phyloP scores from a whole-genome alignment of 2,888 invertebrate genomes.

The Rapana venosa region DNA sequence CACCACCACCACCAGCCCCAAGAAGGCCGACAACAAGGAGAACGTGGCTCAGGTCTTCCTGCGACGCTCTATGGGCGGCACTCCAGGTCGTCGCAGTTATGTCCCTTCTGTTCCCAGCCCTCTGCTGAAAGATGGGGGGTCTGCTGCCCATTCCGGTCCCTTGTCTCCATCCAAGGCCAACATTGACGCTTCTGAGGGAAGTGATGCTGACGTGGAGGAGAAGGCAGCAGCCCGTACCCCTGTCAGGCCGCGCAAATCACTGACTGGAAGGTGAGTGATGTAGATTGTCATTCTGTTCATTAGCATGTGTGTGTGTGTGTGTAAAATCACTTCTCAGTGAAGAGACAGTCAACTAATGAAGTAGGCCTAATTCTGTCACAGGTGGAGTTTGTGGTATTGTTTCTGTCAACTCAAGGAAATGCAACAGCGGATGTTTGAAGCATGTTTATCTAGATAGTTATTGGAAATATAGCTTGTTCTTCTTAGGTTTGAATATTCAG shows the following conservation, averaged over 20 bases:
- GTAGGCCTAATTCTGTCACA: too few relatives aligned
- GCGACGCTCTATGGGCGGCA: background rate
- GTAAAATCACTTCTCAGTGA: too few relatives aligned
- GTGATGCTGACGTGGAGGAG: background rate
- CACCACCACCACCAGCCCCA: background rate
- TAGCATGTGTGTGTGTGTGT: too few relatives aligned
- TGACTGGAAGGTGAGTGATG: background rate
- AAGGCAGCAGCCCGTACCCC: background rate
- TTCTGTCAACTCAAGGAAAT: too few relatives aligned
- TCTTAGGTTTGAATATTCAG: too few relatives aligned
- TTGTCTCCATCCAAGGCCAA: background rate
- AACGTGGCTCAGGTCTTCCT: slow-evolving; percentile 32
- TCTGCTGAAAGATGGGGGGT: slow-evolving; percentile 60
- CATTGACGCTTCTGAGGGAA: background rate
- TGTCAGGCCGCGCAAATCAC: background rate
- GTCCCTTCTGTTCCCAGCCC: slow-evolving; percentile 69
- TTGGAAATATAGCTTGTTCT: too few relatives aligned
- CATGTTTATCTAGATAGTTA: too few relatives aligned
- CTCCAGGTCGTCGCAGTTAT: slow-evolving; percentile 59
- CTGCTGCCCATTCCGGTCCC: background rate
- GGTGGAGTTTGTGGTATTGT: too few relatives aligned
- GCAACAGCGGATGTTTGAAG: too few relatives aligned
- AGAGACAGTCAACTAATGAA: too few relatives aligned
- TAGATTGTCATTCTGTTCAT: too few relatives aligned
- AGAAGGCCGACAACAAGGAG: slow-evolving; percentile 41